Conservation (phyloP, 2,797 vertebrate species). For the Schizothorax lantsangensis region DNA sequence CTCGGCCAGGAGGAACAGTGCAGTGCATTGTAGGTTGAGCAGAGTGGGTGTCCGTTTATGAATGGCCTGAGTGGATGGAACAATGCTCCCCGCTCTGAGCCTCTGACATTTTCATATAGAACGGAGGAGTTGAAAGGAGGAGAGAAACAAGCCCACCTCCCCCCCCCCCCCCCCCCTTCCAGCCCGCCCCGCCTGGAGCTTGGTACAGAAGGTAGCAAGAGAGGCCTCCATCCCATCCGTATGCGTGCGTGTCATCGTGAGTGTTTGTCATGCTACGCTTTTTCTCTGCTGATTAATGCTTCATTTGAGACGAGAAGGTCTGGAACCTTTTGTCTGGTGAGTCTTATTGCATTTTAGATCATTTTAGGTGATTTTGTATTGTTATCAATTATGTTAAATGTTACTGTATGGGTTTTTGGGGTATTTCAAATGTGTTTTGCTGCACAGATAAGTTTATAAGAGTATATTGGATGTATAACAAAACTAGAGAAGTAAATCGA, state of each 20-base stretch:
- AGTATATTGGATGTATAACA: not conserved
- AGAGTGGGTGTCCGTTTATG: constrained; percentile 75
- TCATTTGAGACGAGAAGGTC: constrained; percentile 58
- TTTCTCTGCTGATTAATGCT: constrained; percentile 59
- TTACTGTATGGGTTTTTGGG: not conserved
- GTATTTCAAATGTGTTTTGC: not conserved
- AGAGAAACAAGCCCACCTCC: constrained; percentile 63
- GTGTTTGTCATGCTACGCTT: constrained; percentile 64
- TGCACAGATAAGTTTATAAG: not conserved
- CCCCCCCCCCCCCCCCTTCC: constrained; percentile 5
- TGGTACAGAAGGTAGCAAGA: constrained; percentile 79
- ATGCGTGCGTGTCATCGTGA: constrained; percentile 61
- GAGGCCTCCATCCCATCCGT: constrained; percentile 67
- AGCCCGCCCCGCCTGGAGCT: constrained; percentile 54
- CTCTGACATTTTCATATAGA: constrained; percentile 75
- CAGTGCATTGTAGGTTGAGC: constrained; percentile 66
- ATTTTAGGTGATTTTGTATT: not conserved
- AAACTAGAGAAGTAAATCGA: not conserved
- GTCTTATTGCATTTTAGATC: constrained; percentile 17
- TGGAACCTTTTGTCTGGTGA: constrained; percentile 46
- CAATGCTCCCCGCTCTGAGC: constrained; percentile 79
- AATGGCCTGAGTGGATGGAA: constrained; percentile 78
- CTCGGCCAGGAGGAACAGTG: constrained; percentile 73
- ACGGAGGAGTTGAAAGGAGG: constrained; percentile 63
- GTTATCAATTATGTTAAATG: not conserved